phyloP scores from a whole-genome alignment of 1,140 invertebrate species.

The Lanistes nyassanus region DNA sequence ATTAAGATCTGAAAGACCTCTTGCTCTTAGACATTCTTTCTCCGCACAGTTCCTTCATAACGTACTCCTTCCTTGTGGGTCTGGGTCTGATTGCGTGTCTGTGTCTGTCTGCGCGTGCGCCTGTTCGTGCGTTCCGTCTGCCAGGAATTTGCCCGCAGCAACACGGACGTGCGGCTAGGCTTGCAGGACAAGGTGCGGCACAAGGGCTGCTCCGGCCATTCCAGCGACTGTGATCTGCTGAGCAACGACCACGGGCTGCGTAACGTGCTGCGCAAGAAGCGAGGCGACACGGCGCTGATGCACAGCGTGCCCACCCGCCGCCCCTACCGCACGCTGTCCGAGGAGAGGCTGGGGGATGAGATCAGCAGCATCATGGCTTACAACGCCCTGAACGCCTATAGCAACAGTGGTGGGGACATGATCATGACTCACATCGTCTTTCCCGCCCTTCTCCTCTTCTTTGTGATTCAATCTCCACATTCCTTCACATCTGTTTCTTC shows the following conservation, averaged over 20 bases:
- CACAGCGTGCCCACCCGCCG: not conserved
- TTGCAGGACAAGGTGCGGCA: constrained; percentile 22
- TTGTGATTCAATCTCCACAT: no score
- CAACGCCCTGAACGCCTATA: constrained; percentile 14
- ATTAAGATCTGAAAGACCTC: no score
- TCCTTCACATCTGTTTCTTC: no score
- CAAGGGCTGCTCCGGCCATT: constrained; percentile 9
- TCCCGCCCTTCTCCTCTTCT: no score
- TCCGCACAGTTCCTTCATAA: no score
- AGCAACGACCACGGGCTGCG: constrained; percentile 16
- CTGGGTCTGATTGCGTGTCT: no score
- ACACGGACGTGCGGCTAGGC: constrained; percentile 15
- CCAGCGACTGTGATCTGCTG: constrained; percentile 23
- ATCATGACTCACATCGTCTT: no score
- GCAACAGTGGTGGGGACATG: not conserved
- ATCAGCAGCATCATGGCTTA: constrained; percentile 24
- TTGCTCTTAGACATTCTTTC: no score
- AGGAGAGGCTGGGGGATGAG: constrained; percentile 16
- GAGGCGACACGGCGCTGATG: not conserved
- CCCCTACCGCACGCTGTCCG: constrained; percentile 6
- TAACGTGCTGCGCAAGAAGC: constrained; percentile 23
- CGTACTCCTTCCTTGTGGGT: no score
- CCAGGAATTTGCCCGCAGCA: constrained; percentile 25
- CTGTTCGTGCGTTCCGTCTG: not conserved
- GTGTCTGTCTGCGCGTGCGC: not conserved